Evolutionary conservation across 2,888 invertebrate genomes (phyloP).

Genomic region (Clivina fossor): DNA sequence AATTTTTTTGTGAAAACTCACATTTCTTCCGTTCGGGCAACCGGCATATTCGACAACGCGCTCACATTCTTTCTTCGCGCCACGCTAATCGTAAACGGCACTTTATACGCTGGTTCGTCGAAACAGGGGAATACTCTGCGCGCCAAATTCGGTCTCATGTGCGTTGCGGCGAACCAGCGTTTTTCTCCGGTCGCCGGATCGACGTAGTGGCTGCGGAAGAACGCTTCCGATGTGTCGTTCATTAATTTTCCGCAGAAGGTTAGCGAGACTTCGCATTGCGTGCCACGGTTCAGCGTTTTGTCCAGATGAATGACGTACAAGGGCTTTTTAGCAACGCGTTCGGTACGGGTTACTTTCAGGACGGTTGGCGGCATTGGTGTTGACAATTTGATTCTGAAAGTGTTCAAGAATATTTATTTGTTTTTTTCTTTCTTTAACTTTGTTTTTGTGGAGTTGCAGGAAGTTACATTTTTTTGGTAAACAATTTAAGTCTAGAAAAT

Average conservation of each 20-base stretch:
- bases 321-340: conserved; percentile 63
- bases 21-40: conserved; percentile 62
- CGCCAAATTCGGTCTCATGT: conserved; percentile 72
- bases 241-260: conserved; percentile 67
- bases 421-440: too few species aligned
- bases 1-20: conserved; percentile 51
- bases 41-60: conserved; percentile 66
- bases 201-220: conserved; percentile 69
- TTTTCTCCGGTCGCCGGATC: conserved; percentile 50
- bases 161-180: conserved; percentile 65
- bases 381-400: conserved; percentile 36
- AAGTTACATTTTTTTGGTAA: too few species aligned
- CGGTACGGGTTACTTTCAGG: conserved; percentile 53
- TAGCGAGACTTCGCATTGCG: conserved; percentile 64
- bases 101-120: conserved; percentile 77
- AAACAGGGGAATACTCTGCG: conserved; percentile 79
- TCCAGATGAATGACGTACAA: conserved; percentile 63
- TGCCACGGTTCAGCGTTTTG: conserved; percentile 58
- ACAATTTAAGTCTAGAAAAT: too few species aligned
- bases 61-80: conserved; percentile 62
- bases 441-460: too few species aligned
- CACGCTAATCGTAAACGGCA: conserved; percentile 66
- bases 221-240: conserved; percentile 64
- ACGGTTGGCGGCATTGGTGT: conserved; percentile 43
- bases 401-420: too few species aligned